Percentiles rank a stretch among this genome's conserved stretches.
Evolutionary conservation across 2,113 vertebrate genomes (phyloP).

Genomic region (Lepus timidus): DNA sequence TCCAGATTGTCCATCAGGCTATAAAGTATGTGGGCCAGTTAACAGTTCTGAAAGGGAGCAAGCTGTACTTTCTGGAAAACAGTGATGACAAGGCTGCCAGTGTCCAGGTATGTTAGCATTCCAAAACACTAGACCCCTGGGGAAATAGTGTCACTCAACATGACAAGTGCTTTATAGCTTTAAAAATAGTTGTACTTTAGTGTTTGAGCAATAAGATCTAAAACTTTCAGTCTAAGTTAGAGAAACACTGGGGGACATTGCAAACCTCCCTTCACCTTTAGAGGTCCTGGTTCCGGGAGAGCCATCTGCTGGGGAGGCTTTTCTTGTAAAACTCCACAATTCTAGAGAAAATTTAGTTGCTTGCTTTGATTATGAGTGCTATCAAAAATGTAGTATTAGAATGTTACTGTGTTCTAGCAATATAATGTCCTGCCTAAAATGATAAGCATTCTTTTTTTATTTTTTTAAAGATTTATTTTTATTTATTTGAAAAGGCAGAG

Average conservation of each 20-base stretch:
- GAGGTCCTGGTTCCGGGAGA: not conserved
- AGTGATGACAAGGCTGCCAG: constrained; percentile 78
- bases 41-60: constrained; percentile 88
- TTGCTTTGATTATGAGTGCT: not conserved
- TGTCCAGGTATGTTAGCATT: constrained; percentile 81
- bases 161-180: not conserved
- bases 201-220: constrained; percentile 7
- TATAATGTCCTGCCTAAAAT: not conserved
- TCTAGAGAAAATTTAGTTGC: not conserved
- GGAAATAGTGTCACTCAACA: not conserved
- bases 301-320: rapidly evolving
- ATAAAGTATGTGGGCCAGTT: constrained; percentile 87
- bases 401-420: not conserved
- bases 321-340: not conserved
- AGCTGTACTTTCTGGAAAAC: constrained; percentile 84
- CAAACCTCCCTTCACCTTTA: not conserved
- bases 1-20: constrained; percentile 86
- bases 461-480: too few species aligned
- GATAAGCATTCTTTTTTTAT: not conserved
- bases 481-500: too few species aligned
- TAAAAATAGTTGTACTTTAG: not conserved
- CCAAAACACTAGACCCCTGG: not conserved
- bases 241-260: not conserved
- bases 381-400: not conserved
- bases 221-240: not conserved